A percentile compares a stretch with the other conserved stretches of the same genome.
Conservation (phyloP, 2,113 vertebrate genomes). For the Emydocephalus ijimae region DNA sequence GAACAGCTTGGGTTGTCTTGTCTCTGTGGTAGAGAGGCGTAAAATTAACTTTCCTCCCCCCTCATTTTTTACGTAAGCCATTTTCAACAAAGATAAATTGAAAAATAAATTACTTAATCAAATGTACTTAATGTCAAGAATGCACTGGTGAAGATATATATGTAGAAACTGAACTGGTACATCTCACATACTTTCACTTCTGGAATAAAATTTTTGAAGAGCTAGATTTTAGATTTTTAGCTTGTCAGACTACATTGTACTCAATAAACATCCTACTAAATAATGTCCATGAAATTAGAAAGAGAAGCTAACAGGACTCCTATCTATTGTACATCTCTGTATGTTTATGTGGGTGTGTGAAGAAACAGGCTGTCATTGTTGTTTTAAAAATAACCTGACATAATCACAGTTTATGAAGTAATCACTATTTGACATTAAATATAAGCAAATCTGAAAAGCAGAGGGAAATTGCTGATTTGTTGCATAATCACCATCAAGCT, state of each 20-base stretch:
- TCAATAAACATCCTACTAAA: constrained; percentile 15
- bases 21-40: not conserved
- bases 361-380: not conserved
- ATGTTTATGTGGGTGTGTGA: not conserved
- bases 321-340: constrained; percentile 4
- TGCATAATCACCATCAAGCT: constrained; percentile 22
- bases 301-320: constrained; percentile 7
- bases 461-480: constrained; percentile 11
- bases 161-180: not conserved
- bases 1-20: not conserved
- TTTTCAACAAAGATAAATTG: not conserved
- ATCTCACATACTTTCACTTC: not conserved
- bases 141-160: not conserved
- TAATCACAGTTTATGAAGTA: constrained; percentile 21
- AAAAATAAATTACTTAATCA: not conserved
- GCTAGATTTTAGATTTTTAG: not conserved
- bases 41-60: not conserved
- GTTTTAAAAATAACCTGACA: constrained; percentile 12
- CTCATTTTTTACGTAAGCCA: not conserved
- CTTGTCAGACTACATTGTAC: not conserved
- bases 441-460: constrained; percentile 20
- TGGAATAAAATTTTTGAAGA: not conserved
- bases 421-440: constrained; percentile 9
- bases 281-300: not conserved
- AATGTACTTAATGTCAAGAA: not conserved